A percentile compares a stretch with the other conserved stretches of the same genome.
These are phyloP conservation scores for Synergus gifuensis DNA, from an alignment of 2,888 invertebrate genomes.

Conservation along the genomic window DNA sequence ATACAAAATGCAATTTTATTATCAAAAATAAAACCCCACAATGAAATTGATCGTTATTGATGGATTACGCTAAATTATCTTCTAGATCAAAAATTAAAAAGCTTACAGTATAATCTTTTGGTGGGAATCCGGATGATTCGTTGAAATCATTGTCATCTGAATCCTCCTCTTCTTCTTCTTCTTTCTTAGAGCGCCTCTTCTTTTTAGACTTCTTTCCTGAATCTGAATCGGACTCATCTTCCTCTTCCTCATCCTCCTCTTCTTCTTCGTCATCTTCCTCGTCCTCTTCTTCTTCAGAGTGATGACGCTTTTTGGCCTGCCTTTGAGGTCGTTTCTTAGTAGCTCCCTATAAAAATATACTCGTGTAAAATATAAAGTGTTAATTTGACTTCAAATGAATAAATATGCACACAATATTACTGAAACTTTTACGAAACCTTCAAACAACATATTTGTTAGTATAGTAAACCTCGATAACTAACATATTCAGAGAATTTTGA, in stretches of 20 bases:
- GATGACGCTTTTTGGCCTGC: constrained; percentile 68
- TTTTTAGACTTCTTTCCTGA: constrained; percentile 70
- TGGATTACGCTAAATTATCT: not conserved
- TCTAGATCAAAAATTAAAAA: not conserved
- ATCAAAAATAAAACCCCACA: not conserved
- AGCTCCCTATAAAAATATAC: not conserved
- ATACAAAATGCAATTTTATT: constrained; percentile 7
- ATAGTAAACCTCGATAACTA: too few species aligned
- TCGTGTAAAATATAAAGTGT: not conserved
- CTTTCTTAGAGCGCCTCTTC: constrained; percentile 71
- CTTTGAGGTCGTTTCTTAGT: constrained; percentile 75
- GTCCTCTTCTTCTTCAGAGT: constrained; percentile 71
- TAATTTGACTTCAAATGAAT: not conserved
- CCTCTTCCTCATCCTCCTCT: constrained; percentile 74
- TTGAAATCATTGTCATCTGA: constrained; percentile 73
- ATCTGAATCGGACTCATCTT: constrained; percentile 73
- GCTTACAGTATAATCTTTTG: constrained; percentile 74
- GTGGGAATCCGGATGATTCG: constrained; percentile 71
- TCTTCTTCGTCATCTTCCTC: constrained; percentile 72
- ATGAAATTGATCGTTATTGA: not conserved
- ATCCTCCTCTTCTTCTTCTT: constrained; percentile 74
- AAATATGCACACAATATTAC: not conserved
- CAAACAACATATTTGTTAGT: too few species aligned
- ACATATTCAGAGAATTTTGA: too few species aligned
- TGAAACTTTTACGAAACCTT: not conserved